phyloP scores from a whole-genome alignment of 1,140 invertebrate genomes.

The Diorhabda elongata region DNA sequence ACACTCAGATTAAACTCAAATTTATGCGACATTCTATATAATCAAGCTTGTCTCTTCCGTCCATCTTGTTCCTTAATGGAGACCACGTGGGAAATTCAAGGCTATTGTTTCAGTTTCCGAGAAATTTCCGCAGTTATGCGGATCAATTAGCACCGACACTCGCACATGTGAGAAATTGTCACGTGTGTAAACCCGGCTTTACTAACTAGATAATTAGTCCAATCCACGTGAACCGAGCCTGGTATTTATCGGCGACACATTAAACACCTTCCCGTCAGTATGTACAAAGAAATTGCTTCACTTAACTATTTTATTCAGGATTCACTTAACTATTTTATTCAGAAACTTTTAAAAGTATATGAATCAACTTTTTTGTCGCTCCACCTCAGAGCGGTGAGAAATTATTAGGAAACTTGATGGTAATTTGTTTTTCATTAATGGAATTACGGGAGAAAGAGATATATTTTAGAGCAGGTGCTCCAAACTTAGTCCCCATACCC shows the following conservation, averaged over 20 bases:
- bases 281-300: no score
- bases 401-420: conserved; percentile 12
- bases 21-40: no score
- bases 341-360: no score
- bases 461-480: neutral
- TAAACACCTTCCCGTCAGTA: no score
- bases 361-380: neutral
- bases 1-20: no score
- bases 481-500: neutral
- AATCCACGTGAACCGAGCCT: no score
- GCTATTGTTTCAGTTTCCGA: neutral
- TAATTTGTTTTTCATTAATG: conserved; percentile 18
- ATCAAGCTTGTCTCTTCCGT: neutral
- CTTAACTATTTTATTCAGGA: no score
- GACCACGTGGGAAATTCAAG: conserved; percentile 5
- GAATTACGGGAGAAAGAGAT: conserved; percentile 11
- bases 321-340: no score
- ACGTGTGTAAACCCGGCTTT: neutral
- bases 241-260: no score
- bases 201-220: neutral
- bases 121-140: neutral
- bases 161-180: neutral
- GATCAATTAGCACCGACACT: neutral
- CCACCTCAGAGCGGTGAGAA: neutral
- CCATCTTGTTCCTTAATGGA: neutral